These are phyloP conservation scores for Pteruthius melanotis DNA, from an alignment of 2,113 vertebrate species.

Conservation along the genomic window DNA sequence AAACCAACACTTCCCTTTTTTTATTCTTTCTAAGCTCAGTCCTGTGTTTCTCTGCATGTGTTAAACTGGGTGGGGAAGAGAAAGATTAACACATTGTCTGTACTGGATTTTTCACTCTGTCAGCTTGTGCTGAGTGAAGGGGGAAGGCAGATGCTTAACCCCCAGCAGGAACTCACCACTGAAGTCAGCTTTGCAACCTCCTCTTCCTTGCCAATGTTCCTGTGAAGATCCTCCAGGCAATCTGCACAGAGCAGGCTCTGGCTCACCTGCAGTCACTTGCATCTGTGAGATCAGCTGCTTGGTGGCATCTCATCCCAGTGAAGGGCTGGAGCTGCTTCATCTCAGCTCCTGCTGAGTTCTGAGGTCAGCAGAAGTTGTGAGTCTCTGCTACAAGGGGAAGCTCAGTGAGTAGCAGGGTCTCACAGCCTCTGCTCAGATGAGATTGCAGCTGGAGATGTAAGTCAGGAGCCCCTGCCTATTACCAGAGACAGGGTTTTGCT, in stretches of 20 bases:
- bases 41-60: neutral
- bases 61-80: neutral
- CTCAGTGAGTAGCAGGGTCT: neutral
- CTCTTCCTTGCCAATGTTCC: conserved; percentile 21
- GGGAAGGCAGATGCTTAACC: conserved; percentile 21
- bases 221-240: conserved; percentile 50
- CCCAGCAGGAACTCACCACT: neutral
- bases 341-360: conserved; percentile 22
- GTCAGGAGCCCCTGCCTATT: neutral
- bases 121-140: neutral
- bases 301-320: neutral
- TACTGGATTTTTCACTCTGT: neutral
- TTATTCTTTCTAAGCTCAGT: neutral
- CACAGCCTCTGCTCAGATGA: neutral
- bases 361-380: conserved; percentile 20
- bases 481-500: neutral
- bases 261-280: conserved; percentile 23
- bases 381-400: neutral
- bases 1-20: neutral
- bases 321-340: conserved; percentile 41
- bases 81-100: neutral
- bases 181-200: neutral
- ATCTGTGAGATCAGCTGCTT: conserved; percentile 16
- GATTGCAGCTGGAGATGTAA: neutral
- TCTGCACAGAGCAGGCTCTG: neutral